These are phyloP conservation scores for Danaus plexippus DNA, from an alignment of 1,140 invertebrate species.

Conservation along the genomic window DNA sequence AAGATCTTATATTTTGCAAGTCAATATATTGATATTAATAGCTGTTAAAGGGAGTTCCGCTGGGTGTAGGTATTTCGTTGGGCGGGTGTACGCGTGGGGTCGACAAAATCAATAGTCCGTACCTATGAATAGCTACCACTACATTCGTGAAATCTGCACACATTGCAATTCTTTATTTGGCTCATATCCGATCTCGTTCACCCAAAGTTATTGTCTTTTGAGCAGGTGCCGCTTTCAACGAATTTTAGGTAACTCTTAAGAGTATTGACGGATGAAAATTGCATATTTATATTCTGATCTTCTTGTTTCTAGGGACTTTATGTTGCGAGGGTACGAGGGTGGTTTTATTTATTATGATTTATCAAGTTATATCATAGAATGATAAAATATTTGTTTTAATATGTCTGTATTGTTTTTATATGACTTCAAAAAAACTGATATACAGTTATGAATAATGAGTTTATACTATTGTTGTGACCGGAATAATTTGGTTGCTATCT, in stretches of 20 bases:
- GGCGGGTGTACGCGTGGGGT: slow-evolving; percentile 52
- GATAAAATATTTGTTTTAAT: too few species aligned
- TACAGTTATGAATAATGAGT: too few species aligned
- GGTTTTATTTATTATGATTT: slow-evolving; percentile 16
- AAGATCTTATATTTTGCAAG: slow-evolving; percentile 29
- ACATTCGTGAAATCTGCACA: slow-evolving; percentile 53
- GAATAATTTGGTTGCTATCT: too few species aligned
- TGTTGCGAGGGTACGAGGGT: slow-evolving; percentile 1
- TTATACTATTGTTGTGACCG: too few species aligned
- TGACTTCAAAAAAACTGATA: too few species aligned
- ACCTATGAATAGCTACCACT: slow-evolving; percentile 56
- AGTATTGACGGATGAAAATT: slow-evolving; percentile 19
- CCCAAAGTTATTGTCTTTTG: slow-evolving; percentile 38
- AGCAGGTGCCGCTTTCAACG: slow-evolving; percentile 30
- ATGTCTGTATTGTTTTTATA: too few species aligned
- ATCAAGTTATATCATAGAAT: slow-evolving; percentile 1
- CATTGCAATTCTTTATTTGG: slow-evolving; percentile 58
- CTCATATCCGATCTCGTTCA: slow-evolving; percentile 40
- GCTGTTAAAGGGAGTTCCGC: slow-evolving; percentile 47
- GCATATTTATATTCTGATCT: slow-evolving; percentile 12
- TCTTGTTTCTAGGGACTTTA: slow-evolving; percentile 7
- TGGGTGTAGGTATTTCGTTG: slow-evolving; percentile 43
- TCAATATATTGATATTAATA: slow-evolving; percentile 59
- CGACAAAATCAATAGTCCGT: slow-evolving; percentile 68
- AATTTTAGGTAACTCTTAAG: slow-evolving; percentile 16